phyloP scores from a whole-genome alignment of 2,113 vertebrate genomes.

The Ptilonorhynchus violaceus region DNA sequence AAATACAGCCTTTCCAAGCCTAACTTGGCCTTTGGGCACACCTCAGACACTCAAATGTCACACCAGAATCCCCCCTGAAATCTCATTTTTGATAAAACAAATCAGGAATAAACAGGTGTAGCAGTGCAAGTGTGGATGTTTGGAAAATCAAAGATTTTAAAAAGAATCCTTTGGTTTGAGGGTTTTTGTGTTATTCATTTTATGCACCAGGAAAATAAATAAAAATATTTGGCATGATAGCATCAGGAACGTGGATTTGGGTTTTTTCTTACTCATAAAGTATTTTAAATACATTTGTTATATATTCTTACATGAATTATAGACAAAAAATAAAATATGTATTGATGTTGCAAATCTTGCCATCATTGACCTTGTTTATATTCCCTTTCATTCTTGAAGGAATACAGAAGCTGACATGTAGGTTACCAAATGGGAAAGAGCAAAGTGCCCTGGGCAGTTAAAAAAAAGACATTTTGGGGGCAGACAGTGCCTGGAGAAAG shows the following conservation, averaged over 20 bases:
- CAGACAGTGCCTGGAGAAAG: not conserved
- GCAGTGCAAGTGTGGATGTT: accelerated
- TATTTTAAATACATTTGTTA: not conserved
- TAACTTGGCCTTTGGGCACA: not conserved
- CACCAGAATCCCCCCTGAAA: not conserved
- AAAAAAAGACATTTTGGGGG: not conserved
- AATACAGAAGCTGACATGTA: not conserved
- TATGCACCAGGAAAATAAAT: not conserved
- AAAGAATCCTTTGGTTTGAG: not conserved
- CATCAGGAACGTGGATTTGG: not conserved
- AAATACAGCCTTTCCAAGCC: not conserved
- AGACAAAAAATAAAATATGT: not conserved
- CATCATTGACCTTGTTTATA: not conserved
- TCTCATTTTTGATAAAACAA: accelerated
- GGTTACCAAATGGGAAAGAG: not conserved
- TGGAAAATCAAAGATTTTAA: not conserved
- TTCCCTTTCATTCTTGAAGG: not conserved
- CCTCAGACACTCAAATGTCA: not conserved
- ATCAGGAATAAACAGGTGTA: not conserved
- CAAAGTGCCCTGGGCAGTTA: not conserved
- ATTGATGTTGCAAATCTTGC: not conserved
- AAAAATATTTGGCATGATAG: accelerated
- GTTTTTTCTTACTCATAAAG: not conserved
- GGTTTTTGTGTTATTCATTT: not conserved
- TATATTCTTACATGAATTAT: not conserved